Evolutionary conservation across 2,797 vertebrate species (phyloP).

Genomic region (Arnoldichthys spilopterus): DNA sequence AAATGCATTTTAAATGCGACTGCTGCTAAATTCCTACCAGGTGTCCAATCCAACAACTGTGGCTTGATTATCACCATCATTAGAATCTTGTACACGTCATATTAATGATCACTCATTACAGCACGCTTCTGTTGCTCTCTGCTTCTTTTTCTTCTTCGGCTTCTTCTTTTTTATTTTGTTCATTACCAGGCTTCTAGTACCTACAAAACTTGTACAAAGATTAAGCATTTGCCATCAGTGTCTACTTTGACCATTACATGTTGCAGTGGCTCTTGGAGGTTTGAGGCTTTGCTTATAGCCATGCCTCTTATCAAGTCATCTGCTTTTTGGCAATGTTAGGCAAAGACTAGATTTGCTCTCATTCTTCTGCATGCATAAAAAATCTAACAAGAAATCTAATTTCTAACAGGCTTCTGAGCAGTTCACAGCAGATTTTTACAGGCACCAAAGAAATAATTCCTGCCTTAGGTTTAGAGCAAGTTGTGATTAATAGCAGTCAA

Average conservation of each 20-base stretch:
- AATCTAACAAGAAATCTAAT: slow-evolving; percentile 17
- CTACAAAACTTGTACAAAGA: slow-evolving; percentile 17
- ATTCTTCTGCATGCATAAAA: slow-evolving; percentile 13
- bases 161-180: neutral
- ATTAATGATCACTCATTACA: slow-evolving; percentile 52
- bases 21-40: slow-evolving; percentile 63
- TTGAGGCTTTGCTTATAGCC: slow-evolving; percentile 45
- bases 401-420: slow-evolving; percentile 38
- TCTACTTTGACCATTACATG: slow-evolving; percentile 24
- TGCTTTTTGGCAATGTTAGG: slow-evolving; percentile 31
- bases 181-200: slow-evolving; percentile 20
- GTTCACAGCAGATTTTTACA: slow-evolving; percentile 20
- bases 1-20: slow-evolving; percentile 66
- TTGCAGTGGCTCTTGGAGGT: slow-evolving; percentile 33
- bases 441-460: slow-evolving; percentile 6
- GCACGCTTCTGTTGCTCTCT: slow-evolving; percentile 18
- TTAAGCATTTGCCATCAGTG: neutral
- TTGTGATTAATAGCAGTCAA: slow-evolving; percentile 29
- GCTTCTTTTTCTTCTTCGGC: neutral
- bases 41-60: slow-evolving; percentile 60
- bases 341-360: slow-evolving; percentile 23
- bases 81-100: slow-evolving; percentile 52
- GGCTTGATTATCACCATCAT: slow-evolving; percentile 53
- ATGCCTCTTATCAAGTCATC: slow-evolving; percentile 26
- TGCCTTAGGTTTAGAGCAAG: slow-evolving; percentile 13